Evolutionary conservation across 2,113 vertebrate genomes (phyloP), one percentile per base, ranked within the genome.

Genomic region (Apodemus sylvaticus): DNA sequence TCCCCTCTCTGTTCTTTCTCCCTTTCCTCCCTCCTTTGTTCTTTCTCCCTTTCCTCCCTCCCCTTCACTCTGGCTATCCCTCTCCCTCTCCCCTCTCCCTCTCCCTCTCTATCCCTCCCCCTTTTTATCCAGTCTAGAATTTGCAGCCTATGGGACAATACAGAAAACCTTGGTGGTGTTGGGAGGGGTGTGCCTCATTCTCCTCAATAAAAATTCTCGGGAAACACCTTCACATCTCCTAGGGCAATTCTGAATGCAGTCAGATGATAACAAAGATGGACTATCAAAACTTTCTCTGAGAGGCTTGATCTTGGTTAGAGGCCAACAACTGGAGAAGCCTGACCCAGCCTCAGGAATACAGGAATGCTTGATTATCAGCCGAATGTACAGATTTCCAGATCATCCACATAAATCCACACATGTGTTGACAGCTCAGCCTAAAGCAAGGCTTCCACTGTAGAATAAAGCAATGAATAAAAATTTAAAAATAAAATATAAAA

Each of bases 261-360:
- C 48, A 87, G 10, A 26, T 14, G 34, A 53, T 22, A 71, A 71
- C 8, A n/a, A 53, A 70, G 82, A 68, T 71, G 20, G 53, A 9
- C 48, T 26, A 16, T 71, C 85, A 26, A 26, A 71, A 53, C 7
- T 58, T 90, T 36, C 62, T 51, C 78, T 51, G 2, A 4, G 9
- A 64, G 29, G 14, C 64, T 79, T 42, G 26, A 73, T 68, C 78
- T 91, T 68, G 64, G 29, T 95, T 55, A 86, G 93, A 68, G 62
- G 48, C 55, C 20, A 68, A 68, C 24, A 83, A 51, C 31, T 9
- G 36, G 81, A 34, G 14, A 78, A 64, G 81, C 31, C 71, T 51
- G 22, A 8, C 51, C 51, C 71, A 60, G 48, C 8, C 11, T 64
- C 45, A 10, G 5, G 31, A 12, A 12, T 13, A 17, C 19, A 24